Base-by-base conservation (phyloP, 2,888 invertebrate genomes). In the Drosophila anomalata region DNA sequence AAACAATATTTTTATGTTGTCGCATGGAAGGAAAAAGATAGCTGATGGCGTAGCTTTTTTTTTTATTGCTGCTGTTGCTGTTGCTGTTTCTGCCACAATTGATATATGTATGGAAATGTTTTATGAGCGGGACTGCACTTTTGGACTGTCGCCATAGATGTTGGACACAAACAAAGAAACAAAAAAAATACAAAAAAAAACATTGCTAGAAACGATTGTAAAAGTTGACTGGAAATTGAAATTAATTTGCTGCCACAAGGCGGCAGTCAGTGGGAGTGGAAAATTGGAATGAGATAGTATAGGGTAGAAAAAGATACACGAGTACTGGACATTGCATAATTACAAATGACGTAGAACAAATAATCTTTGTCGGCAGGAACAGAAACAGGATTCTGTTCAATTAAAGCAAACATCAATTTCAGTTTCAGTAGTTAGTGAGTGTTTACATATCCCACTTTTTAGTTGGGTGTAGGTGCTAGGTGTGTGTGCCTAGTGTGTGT, bases 181-280 rank as follows among this genome's bases (percentile, higher is more conserved):
- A 17, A 7, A 4, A 14, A 14, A 42, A 2, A 42, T 17, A 17
- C 17, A 17, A 17, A 1, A 17, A 1, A 9, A 42, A 17, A 42
- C 22, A 44, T 22, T 22, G 41, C 11, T 6, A 69, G 56, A 73
- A 67, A 55, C 69, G 79, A 84, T 84, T 79, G 79, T 79, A 73
- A 79, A 83, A 73, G 52, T 71, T 59, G 75, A 72, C 87, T 77
- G 85, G 69, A 74, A 84, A 87, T 82, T 84, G 76, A 87, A 87
- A 82, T 82, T 87, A 87, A 82, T 82, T 82, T 81, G 76, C 67
- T 72, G 75, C 57, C 71, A 20, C 36, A 58, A 60, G 63, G 62
- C 9, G 7, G 26, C 22, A 29, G 29, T 2, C 76, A 74, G 71
- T 73, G 61, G 41, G 73, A 22, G 41, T 24, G 48, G 41, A 31